Evolutionary conservation across 2,797 vertebrate species (phyloP).

Genomic region (Cottoperca gobio): DNA sequence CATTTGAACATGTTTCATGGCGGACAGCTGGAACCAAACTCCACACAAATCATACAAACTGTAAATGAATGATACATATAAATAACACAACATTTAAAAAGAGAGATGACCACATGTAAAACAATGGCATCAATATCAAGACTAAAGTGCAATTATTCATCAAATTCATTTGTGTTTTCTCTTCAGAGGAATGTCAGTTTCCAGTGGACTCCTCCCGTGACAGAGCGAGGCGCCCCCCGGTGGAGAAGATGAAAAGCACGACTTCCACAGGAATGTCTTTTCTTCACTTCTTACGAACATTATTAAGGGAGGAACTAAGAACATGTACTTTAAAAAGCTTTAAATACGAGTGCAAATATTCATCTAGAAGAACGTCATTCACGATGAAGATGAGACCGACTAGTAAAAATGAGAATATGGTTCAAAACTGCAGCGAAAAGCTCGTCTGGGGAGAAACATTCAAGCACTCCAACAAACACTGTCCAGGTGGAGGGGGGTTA

Average conservation of each 20-base stretch:
- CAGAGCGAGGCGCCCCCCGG: constrained; percentile 55
- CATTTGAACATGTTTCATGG: constrained; percentile 27
- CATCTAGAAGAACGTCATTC: not conserved
- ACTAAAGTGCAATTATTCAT: constrained; percentile 78
- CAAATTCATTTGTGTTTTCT: constrained; percentile 56
- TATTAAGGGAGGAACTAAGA: not conserved
- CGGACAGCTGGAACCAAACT: constrained; percentile 35
- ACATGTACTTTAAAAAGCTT: constrained; percentile 19
- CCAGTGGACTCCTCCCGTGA: constrained; percentile 8
- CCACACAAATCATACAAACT: constrained; percentile 33
- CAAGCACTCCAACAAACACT: constrained; percentile 23
- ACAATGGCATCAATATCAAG: constrained; percentile 66
- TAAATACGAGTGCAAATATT: constrained; percentile 1
- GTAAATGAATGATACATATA: constrained; percentile 36
- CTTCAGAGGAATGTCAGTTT: constrained; percentile 63
- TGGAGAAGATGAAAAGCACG: constrained; percentile 60
- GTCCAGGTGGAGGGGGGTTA: not conserved
- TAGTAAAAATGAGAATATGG: not conserved
- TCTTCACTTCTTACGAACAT: constrained; percentile 5
- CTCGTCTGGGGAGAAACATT: constrained; percentile 34
- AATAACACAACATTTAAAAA: constrained; percentile 46
- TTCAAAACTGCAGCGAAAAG: constrained; percentile 22
- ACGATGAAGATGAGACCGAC: constrained; percentile 8
- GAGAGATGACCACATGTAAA: constrained; percentile 30
- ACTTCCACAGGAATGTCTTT: constrained; percentile 26